Percentiles rank a stretch among this genome's conserved stretches.
phyloP scores from a whole-genome alignment of 2,888 invertebrate genomes.

The Neoascia interrupta region DNA sequence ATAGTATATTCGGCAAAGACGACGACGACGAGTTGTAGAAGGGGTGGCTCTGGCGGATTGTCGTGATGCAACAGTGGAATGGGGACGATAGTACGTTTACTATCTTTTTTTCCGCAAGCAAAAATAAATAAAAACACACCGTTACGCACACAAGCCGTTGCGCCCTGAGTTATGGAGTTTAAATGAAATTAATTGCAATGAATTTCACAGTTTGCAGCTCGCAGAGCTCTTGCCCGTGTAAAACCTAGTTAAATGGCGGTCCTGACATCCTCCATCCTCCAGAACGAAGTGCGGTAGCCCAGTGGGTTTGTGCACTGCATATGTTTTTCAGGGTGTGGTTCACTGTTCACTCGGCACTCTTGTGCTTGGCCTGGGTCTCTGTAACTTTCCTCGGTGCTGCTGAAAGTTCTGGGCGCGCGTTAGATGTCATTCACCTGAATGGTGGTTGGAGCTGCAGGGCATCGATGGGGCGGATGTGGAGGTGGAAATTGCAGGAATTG shows the following conservation, averaged over 20 bases:
- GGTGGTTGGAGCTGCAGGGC: not conserved
- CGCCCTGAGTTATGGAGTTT: slow-evolving; percentile 40
- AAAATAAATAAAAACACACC: too few species aligned
- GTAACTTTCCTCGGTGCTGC: slow-evolving; percentile 22
- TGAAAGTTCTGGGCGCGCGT: slow-evolving; percentile 35
- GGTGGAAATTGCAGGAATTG: not conserved
- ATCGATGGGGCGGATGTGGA: not conserved
- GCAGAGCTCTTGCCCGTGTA: slow-evolving; percentile 10
- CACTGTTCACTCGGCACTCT: slow-evolving; percentile 50
- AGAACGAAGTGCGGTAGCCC: not conserved
- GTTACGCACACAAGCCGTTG: slow-evolving; percentile 10
- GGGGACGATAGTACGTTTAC: slow-evolving; percentile 24
- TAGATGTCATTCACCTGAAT: slow-evolving; percentile 63
- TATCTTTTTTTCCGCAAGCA: slow-evolving; percentile 30
- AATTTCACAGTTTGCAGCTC: slow-evolving; percentile 30
- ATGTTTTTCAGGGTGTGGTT: slow-evolving; percentile 64
- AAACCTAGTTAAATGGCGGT: slow-evolving; percentile 35
- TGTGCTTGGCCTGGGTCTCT: slow-evolving; percentile 36
- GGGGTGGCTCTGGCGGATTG: not conserved
- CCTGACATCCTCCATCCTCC: slow-evolving; percentile 30
- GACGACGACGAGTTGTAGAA: slow-evolving; percentile 20
- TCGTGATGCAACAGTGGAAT: slow-evolving; percentile 10
- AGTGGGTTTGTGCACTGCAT: slow-evolving; percentile 57
- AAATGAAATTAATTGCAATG: slow-evolving; percentile 62
- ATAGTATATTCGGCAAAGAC: too few species aligned